phyloP scores from a whole-genome alignment of 2,797 vertebrate species.

The Pseudomugil gertrudae region DNA sequence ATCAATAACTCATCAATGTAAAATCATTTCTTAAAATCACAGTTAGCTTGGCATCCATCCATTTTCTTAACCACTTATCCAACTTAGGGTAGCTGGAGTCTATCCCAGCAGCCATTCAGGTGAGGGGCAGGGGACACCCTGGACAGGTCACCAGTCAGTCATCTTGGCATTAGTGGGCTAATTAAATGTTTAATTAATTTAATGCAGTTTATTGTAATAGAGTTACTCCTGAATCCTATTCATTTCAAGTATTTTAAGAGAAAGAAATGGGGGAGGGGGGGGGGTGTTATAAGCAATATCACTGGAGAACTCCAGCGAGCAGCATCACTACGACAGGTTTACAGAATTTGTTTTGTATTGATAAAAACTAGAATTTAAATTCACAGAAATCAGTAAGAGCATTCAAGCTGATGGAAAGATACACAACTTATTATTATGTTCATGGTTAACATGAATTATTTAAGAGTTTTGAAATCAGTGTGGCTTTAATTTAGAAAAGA shows the following conservation, averaged over 20 bases:
- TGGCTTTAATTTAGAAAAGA: neutral
- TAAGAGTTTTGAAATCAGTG: neutral
- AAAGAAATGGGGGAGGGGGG: no score
- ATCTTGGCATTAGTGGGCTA: neutral
- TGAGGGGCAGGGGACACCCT: no score
- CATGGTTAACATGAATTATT: neutral
- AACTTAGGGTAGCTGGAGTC: no score
- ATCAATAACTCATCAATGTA: neutral
- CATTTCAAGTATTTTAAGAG: neutral
- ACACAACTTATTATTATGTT: neutral
- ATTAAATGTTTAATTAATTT: neutral
- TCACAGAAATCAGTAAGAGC: neutral
- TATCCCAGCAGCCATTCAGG: no score
- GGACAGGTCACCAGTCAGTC: no score
- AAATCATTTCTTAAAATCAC: neutral
- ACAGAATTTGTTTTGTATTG: neutral
- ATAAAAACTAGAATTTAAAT: neutral
- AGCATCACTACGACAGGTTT: neutral
- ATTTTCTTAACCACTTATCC: no score
- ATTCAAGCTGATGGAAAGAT: neutral
- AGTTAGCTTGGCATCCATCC: no score
- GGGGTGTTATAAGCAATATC: neutral
- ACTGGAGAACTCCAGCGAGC: neutral
- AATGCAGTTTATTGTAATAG: neutral
- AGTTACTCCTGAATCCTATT: neutral